Evolutionary conservation across 2,888 invertebrate genomes (phyloP).

Genomic region (Netelia virgata): DNA sequence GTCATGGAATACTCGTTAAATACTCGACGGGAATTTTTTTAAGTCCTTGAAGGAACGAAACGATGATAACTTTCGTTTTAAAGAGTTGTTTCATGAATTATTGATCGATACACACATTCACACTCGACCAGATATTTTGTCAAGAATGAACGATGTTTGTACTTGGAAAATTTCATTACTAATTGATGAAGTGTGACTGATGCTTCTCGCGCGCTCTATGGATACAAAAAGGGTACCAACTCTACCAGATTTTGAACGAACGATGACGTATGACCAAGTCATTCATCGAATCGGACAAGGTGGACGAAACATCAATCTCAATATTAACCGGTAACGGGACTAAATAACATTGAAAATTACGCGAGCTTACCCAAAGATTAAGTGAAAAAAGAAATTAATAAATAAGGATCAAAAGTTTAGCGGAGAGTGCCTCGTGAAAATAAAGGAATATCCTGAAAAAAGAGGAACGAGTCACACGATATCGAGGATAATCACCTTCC

Average conservation of each 20-base stretch:
- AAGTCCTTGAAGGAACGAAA: background rate
- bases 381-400: background rate
- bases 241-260: constrained; percentile 45
- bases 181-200: constrained; percentile 67
- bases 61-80: background rate
- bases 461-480: constrained; percentile 35
- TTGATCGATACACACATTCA: constrained; percentile 1
- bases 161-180: constrained; percentile 7
- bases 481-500: constrained; percentile 30
- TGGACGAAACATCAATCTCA: constrained; percentile 11
- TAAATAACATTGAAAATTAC: constrained; percentile 15
- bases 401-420: too few species aligned
- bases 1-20: too few species aligned
- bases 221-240: background rate
- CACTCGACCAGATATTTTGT: background rate
- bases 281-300: constrained; percentile 6
- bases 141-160: constrained; percentile 6
- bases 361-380: too few species aligned
- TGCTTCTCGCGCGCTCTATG: background rate
- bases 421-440: background rate
- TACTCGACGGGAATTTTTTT: background rate
- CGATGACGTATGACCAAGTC: constrained; percentile 43
- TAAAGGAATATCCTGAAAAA: background rate
- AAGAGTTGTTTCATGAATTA: background rate
- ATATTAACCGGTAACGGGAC: background rate